phyloP scores from a whole-genome alignment of 2,797 vertebrate species.

The Rhynchonycteris naso region DNA sequence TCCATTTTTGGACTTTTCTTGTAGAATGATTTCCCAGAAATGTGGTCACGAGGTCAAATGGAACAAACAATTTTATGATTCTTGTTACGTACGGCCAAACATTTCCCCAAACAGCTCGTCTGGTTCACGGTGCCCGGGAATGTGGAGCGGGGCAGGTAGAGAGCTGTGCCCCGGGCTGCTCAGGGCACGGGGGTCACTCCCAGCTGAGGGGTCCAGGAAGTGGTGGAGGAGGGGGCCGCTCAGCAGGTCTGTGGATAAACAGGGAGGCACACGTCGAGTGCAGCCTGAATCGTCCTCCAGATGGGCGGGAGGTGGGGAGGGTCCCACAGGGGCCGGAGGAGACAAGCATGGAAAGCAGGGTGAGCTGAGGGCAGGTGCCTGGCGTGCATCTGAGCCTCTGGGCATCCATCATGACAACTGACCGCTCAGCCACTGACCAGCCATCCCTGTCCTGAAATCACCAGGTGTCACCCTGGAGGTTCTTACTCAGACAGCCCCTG shows the following conservation, averaged over 20 bases:
- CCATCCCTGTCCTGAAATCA: fast-evolving
- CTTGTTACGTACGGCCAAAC: neutral
- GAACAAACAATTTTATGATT: constrained; percentile 42
- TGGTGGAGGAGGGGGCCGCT: fast-evolving
- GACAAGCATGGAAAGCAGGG: fast-evolving
- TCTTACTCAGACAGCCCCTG: neutral
- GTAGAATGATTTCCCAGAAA: constrained; percentile 68
- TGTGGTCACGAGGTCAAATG: constrained; percentile 36
- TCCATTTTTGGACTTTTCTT: constrained; percentile 62
- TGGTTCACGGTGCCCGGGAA: neutral
- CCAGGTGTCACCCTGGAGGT: neutral
- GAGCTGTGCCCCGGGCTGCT: fast-evolving
- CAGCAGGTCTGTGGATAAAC: fast-evolving
- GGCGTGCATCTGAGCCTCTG: fast-evolving
- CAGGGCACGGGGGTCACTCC: neutral
- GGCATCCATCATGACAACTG: neutral
- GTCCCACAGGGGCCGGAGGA: neutral
- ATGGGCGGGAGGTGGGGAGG: neutral
- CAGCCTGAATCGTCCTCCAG: fast-evolving
- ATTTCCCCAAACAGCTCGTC: neutral
- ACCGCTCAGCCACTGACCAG: fast-evolving
- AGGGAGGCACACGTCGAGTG: fast-evolving
- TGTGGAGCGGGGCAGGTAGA: neutral
- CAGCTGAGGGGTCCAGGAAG: neutral
- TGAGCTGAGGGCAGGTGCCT: fast-evolving